These are phyloP conservation scores for Theristicus caerulescens DNA, from an alignment of 2,113 vertebrate genomes.

Conservation along the genomic window DNA sequence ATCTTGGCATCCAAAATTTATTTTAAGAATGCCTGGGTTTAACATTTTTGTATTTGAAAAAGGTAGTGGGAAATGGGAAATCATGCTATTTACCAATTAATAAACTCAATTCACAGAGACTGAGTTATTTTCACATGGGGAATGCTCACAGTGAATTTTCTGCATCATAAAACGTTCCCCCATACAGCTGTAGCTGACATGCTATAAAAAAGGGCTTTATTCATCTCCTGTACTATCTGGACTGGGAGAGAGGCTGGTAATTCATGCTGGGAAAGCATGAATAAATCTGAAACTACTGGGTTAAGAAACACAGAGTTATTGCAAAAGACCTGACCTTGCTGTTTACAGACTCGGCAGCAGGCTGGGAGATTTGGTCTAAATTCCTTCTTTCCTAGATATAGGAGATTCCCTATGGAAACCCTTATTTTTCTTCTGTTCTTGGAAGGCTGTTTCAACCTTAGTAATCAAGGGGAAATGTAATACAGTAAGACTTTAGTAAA, in stretches of 20 bases:
- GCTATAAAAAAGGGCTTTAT: neutral
- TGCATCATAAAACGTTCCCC: neutral
- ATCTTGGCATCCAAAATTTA: neutral
- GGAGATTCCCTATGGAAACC: neutral
- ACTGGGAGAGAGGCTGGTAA: neutral
- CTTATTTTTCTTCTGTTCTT: neutral
- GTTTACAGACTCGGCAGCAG: neutral
- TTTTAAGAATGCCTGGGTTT: neutral
- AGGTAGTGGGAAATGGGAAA: neutral
- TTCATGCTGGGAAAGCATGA: neutral
- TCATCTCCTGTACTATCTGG: neutral
- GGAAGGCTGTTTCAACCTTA: neutral
- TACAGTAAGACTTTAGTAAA: neutral
- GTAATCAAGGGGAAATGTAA: neutral
- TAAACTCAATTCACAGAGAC: neutral
- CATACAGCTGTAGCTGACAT: neutral
- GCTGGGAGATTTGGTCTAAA: neutral
- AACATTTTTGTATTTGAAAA: neutral
- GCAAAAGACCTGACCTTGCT: neutral
- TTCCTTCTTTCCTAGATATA: neutral
- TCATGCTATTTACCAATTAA: neutral
- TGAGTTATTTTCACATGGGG: neutral
- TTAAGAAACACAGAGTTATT: neutral
- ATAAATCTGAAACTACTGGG: neutral
- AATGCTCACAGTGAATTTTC: neutral